A percentile compares a stretch with the other conserved stretches of the same genome.
Evolutionary conservation across 2,797 vertebrate species (phyloP).

Genomic region (Emys orbicularis): DNA sequence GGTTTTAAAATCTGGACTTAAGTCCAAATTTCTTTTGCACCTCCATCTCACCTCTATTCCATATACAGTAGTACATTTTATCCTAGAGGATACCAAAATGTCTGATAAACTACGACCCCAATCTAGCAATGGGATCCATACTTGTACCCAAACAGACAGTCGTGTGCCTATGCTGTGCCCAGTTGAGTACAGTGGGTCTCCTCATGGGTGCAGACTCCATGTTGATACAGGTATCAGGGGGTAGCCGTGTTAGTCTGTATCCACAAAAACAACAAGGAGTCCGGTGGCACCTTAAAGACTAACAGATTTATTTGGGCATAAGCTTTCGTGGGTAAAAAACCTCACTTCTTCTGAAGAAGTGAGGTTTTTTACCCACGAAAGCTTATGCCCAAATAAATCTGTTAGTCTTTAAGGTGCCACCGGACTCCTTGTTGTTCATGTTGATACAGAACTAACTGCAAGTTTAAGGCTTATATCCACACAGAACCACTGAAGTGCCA

Average conservation of each 20-base stretch:
- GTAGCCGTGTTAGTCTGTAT: no score
- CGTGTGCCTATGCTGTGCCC: not conserved
- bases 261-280: no score
- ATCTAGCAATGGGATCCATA: not conserved
- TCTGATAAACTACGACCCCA: not conserved
- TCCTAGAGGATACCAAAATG: not conserved
- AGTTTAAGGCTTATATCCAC: not conserved
- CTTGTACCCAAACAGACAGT: not conserved
- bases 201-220: not conserved
- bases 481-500: not conserved
- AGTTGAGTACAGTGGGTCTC: not conserved
- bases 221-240: not conserved
- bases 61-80: not conserved
- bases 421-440: not conserved
- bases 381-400: no score
- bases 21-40: not conserved
- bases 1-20: not conserved
- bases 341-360: no score
- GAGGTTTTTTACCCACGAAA: no score
- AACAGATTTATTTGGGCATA: no score
- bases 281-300: no score
- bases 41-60: not conserved
- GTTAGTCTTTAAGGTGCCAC: no score
- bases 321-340: no score
- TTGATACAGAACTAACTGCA: not conserved